Conservation (phyloP, 2,797 vertebrate genomes). For the Potorous gilbertii region DNA sequence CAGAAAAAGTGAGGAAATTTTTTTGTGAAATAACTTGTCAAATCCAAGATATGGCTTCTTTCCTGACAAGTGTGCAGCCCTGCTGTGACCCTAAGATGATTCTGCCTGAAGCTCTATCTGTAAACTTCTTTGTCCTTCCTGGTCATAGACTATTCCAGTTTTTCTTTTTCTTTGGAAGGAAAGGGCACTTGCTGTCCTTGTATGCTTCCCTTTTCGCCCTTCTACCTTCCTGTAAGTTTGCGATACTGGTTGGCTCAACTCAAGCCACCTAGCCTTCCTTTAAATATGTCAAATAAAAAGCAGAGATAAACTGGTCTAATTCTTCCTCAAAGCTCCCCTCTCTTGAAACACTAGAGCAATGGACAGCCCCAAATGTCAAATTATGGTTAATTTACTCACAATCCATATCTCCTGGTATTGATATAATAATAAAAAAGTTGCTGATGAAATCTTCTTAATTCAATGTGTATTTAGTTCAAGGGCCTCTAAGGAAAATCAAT, state of each 20-base stretch:
- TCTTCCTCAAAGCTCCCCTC: background rate
- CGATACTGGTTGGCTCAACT: background rate
- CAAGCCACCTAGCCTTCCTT: background rate
- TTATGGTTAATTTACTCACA: background rate
- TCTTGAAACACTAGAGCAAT: background rate
- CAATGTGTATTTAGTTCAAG: background rate
- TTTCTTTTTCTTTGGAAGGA: background rate
- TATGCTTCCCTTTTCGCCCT: background rate
- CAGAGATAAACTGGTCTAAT: background rate
- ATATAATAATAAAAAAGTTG: background rate
- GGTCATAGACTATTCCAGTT: background rate
- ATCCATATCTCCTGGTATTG: background rate
- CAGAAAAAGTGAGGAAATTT: background rate
- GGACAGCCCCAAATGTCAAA: background rate
- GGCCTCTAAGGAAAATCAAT: background rate
- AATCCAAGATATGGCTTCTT: background rate
- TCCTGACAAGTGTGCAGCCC: background rate
- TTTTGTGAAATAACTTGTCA: background rate
- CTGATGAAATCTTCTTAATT: background rate
- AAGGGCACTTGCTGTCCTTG: background rate
- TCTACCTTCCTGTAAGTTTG: background rate
- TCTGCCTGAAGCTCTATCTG: background rate
- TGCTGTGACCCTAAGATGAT: background rate
- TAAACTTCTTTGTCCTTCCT: background rate
- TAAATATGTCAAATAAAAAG: background rate